These are phyloP conservation scores for Hoplodrina blanda DNA, from an alignment of 2,888 invertebrate species.

Conservation along the genomic window DNA sequence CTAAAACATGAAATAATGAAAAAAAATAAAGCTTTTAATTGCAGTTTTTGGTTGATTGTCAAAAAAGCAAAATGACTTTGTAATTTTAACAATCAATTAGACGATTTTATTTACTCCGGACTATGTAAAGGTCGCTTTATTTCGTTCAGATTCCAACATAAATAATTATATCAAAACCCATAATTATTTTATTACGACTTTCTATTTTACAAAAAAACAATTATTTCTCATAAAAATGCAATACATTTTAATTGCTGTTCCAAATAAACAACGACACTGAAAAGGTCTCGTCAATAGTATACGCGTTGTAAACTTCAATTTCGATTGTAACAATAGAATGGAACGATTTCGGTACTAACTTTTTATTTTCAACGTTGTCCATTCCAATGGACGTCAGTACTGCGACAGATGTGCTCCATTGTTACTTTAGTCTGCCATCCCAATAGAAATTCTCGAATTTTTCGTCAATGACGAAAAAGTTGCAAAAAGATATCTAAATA, in stretches of 20 bases:
- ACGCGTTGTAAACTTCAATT: conserved; percentile 46
- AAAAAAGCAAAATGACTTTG: too few species aligned
- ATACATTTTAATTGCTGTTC: conserved; percentile 13
- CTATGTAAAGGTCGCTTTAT: background rate
- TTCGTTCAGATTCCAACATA: background rate
- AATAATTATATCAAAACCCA: background rate
- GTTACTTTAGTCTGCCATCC: conserved; percentile 35
- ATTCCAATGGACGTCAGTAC: conserved; percentile 41
- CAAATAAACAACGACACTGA: conserved; percentile 19
- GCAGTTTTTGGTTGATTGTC: too few species aligned
- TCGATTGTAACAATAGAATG: conserved; percentile 45
- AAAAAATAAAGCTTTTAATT: too few species aligned
- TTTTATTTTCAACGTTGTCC: conserved; percentile 48
- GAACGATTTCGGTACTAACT: conserved; percentile 39
- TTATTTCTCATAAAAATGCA: background rate
- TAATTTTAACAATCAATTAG: too few species aligned
- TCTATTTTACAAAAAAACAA: background rate
- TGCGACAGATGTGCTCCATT: conserved; percentile 50
- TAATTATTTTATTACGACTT: background rate
- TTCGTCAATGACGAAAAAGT: conserved; percentile 9
- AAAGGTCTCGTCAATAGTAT: conserved; percentile 5
- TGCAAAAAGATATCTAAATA: background rate
- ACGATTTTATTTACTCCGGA: too few species aligned
- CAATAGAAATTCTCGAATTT: conserved; percentile 23
- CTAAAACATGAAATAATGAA: too few species aligned